Evolutionary conservation across 2,797 vertebrate genomes (phyloP), one percentile per base, ranked within the genome.

Genomic region (Sebastes reedi): DNA sequence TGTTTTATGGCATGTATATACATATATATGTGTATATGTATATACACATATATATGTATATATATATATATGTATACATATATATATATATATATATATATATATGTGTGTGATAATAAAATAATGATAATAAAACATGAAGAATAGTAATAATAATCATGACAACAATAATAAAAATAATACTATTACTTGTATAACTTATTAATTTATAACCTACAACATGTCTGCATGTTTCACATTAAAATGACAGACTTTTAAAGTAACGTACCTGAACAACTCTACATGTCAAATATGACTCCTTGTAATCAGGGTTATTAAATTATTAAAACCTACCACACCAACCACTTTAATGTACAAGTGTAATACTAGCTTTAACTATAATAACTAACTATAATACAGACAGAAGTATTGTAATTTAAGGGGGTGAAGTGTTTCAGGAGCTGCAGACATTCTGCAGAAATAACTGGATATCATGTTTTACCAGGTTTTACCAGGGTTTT

Each of bases 401-500:
- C 25, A 72, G 65, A 59, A 75, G 70, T 75, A 82, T 58, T 78
- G 29, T 55, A 72, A 83, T 65, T 67, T 58, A 73, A 74, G 29
- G 25, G 64, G 55, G 70, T 72, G 58, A 68, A 65, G 52, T 29
- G 69, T 58, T 54, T 65, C 30, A 62, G 34, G 75, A 36, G 24
- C n/a, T 68, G 67, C 69, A 84, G 73, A 64, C 61, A 56, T 16
- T 8, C 22, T 75, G 13, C 64, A 73, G 46, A 84, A 89, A 80
- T 77, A 67, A 77, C 24, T 50, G 58, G 68, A 75, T 87, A 85
- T 84, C 72, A 65, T 52, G 67, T 88, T 87, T 87, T 84, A 85
- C 59, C 16, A 72, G 29, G 29, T 7, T 30, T 30, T 30, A 30
- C 29, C 29, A 30, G 29, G 29, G 29, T 29, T 30, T 30, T 30